Evolutionary conservation across 2,888 invertebrate species (phyloP).

Genomic region (Archaeoteleia sp.): DNA sequence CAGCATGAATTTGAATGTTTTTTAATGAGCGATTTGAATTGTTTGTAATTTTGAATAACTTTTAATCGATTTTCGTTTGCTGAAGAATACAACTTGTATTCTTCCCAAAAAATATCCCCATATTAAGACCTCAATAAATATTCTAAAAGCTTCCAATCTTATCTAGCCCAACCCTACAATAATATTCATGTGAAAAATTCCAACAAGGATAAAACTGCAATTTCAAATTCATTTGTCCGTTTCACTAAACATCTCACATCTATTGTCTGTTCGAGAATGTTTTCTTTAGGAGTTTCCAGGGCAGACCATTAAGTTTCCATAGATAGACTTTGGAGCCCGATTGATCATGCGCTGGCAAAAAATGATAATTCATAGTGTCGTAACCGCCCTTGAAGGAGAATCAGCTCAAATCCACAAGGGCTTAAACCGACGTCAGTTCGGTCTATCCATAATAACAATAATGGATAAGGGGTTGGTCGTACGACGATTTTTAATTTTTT

Average conservation of each 20-base stretch:
- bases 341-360: conserved; percentile 22
- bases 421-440: conserved; percentile 8
- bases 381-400: conserved; percentile 35
- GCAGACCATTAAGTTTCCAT: not conserved
- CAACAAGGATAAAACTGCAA: too few species aligned
- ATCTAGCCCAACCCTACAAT: not conserved
- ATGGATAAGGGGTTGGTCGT: conserved; percentile 55
- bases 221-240: conserved; percentile 24
- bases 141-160: too few species aligned
- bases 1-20: too few species aligned
- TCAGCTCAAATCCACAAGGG: conserved; percentile 15
- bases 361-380: conserved; percentile 46
- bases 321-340: too few species aligned
- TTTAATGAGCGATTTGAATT: too few species aligned
- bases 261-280: not conserved
- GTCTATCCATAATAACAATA: conserved; percentile 48
- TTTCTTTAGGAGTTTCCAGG: conserved; percentile 5
- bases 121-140: too few species aligned
- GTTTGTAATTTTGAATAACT: too few species aligned
- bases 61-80: too few species aligned
- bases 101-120: too few species aligned
- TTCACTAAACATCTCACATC: not conserved
- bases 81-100: too few species aligned
- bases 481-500: conserved; percentile 61
- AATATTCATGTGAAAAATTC: too few species aligned